These are phyloP conservation scores for Empidonax alnorum DNA, from an alignment of 2,113 vertebrate species.

Conservation along the genomic window DNA sequence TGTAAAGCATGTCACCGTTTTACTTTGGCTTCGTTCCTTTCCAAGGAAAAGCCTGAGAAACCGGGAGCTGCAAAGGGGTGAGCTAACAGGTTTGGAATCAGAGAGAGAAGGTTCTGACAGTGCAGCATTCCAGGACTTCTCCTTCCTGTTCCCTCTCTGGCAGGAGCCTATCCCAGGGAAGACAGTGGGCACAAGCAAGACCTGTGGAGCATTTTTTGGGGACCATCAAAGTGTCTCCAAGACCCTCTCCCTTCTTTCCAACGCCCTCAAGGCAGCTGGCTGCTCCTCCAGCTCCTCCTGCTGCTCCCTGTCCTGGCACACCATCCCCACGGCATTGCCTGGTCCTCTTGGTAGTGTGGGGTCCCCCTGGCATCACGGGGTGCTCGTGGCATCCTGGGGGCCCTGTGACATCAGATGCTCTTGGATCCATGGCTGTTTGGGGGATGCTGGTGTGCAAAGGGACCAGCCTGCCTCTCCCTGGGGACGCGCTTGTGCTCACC, in stretches of 20 bases:
- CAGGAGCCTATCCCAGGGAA: neutral
- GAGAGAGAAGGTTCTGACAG: rapidly evolving
- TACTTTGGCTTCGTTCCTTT: neutral
- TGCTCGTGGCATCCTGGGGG: rapidly evolving
- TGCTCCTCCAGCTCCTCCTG: neutral
- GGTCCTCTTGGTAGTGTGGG: neutral
- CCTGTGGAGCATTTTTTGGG: rapidly evolving
- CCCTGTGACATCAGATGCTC: neutral
- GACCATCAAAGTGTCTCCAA: neutral
- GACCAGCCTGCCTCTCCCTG: neutral
- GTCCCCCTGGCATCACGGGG: neutral
- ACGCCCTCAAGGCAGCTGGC: neutral
- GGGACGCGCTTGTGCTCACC: neutral
- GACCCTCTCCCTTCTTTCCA: neutral
- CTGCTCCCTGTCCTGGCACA: neutral
- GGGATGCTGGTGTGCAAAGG: neutral
- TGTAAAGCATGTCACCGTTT: neutral
- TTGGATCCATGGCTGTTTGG: neutral
- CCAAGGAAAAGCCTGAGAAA: neutral
- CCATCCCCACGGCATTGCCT: neutral
- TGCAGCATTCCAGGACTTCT: neutral
- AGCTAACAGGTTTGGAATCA: neutral
- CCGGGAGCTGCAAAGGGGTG: neutral
- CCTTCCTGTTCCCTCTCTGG: neutral
- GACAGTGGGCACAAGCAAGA: neutral